Evolutionary conservation across 2,113 vertebrate species (phyloP).

Genomic region (Python bivittatus): DNA sequence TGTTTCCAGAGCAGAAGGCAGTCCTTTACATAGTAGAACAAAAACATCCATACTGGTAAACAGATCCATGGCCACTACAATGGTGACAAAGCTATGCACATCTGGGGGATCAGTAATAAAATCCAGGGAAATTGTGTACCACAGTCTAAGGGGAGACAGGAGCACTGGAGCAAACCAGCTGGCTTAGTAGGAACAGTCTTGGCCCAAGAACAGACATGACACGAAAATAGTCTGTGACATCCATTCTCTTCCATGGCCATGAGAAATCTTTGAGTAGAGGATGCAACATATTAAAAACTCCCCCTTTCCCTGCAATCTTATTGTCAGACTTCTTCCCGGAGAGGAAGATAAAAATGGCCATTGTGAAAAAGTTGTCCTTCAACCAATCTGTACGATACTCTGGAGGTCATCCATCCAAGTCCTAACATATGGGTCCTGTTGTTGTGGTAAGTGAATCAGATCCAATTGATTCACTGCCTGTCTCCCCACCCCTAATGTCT

Average conservation of each 20-base stretch:
- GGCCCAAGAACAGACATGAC: not conserved
- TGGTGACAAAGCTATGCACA: not conserved
- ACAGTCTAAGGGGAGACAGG: not conserved
- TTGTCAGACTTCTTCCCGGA: not conserved
- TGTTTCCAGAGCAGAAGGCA: not conserved
- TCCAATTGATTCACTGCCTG: not conserved
- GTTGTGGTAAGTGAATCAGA: not conserved
- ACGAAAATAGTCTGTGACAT: too few relatives aligned
- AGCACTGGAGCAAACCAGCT: not conserved
- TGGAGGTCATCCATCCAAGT: not conserved
- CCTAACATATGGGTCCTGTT: not conserved
- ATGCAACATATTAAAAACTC: not conserved
- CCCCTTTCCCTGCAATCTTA: not conserved
- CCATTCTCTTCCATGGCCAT: not conserved
- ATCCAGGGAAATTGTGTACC: not conserved
- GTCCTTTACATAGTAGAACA: not conserved
- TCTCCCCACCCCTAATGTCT: not conserved
- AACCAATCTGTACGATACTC: not conserved
- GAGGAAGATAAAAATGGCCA: not conserved
- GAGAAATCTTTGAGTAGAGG: not conserved
- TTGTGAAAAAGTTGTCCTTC: not conserved
- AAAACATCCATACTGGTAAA: not conserved
- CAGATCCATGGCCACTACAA: not conserved
- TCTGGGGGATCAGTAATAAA: not conserved
- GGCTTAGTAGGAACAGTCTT: not conserved